Base-by-base conservation (phyloP, 2,888 invertebrate species). In the Myathropa florea region DNA sequence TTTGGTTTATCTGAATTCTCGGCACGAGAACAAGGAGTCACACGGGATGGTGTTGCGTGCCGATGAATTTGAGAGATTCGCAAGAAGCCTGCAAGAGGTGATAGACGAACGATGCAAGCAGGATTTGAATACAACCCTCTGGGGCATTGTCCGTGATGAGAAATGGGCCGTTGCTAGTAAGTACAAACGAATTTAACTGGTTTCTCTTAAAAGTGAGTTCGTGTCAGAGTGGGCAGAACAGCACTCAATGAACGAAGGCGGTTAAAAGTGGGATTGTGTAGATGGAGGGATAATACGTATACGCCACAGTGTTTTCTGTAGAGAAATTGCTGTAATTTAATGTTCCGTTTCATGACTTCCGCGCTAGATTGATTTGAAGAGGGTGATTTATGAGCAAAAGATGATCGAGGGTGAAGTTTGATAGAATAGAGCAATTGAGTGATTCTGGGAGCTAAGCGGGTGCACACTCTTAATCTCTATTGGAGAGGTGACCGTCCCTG, bases 131-230 rank as follows among this genome's bases (percentile, higher is more conserved):
- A 71, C 88, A 65, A 91, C 91, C 23, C 84, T 91, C 1, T 89
- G 89, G 89, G 90, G 89, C 12, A 83, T 91, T 70, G 78, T 88
- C 10, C 70, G 84, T 21, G 89, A 89, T 36, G 82, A 89, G 24
- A 89, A 89, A 33, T 91, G 91, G 91, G 91, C 91, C 18, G 85
- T 90, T 85, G 79, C 90, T 88, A 91, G 91, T 91, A 88, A 90
- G 91, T 89, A 55, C 3, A 46, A 7, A 46, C n/a, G 1, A 7
- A 46, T 3, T 46, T 7, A 18, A 46, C 0, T 46, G 6, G 18
- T 39, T 0, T 39, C 14, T n/a, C 6, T n/a, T 39, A 39, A 14
- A 2, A 18, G 33, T 46, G 7, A 6, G 4, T 39, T 3, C 3
- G 10, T 36, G 12, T 9, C 1, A 4, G 4, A 10, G 36, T 33